Evolutionary conservation across 2,888 invertebrate species (phyloP), one percentile per base, ranked within the genome.

Genomic region (Heliconius hortense): DNA sequence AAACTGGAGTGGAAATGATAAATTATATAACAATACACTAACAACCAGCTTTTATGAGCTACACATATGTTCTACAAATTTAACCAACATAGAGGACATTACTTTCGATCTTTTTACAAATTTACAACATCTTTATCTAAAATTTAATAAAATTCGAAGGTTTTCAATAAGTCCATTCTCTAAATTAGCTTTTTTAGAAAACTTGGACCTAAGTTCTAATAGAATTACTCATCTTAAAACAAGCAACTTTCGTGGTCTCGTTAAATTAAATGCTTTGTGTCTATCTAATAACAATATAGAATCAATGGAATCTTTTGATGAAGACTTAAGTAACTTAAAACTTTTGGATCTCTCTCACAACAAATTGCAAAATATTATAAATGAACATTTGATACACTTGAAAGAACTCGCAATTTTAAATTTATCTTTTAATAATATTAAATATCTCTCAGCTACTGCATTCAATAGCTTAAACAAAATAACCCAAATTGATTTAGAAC

Each of bases 101-200:
- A 90, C 97, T 96, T 90, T 98, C 96, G 89, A 97, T 96, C 84
- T 95, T 95, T 80, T 98, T 96, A 87, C 96, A 95, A 82, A 95
- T 95, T 91, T 98, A 78, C 95, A 97, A 85, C 97, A 97, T 85
- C 94, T 98, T 56, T 97, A 96, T 87, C 91, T 98, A 80, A 95
- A 96, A 75, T 95, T 95, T 82, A 98, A 98, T 88, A 95, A 96
- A 84, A 97, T 98, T 79, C 95, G 96, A 13, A 94, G 97, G 72
- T 95, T 98, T 63, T 97, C 97, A 0, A 97, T 98, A 0, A 97
- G 97, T 62, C 98, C 98, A 8, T 98, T 98, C 86, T 95, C 95
- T 73, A 96, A 95, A 80, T 94, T 98, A 71, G 94, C 95, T 24
- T 95, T 96, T 86, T 94, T 98, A 79, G 94, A 97, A 78, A 97